Evolutionary conservation across 2,797 vertebrate genomes (phyloP), one percentile per base, ranked within the genome.

Genomic region (Chromis chromis): DNA sequence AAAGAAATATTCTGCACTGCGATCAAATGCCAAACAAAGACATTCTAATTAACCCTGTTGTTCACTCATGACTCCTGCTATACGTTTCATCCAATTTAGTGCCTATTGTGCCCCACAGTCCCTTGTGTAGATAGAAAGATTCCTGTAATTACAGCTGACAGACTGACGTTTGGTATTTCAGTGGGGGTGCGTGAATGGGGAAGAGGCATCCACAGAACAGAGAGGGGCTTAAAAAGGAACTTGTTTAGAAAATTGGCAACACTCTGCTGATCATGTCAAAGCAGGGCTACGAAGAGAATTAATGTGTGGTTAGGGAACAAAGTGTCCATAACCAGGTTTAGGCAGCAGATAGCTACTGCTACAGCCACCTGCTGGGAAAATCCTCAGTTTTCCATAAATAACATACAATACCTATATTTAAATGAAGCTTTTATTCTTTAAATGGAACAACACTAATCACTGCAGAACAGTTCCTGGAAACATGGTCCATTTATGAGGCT

Each of bases 81-180:
- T 63, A 65, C 40, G 70, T 63, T 76, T 59, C 61, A 52, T 77
- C 79, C 73, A 85, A 81, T 83, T 85, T 79, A 67, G 22, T 24
- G 19, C 61, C 42, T 11, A 0, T 55, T 50, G 13, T 57, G 36
- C 22, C 53, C 52, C 1, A 6, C 25, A 31, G 42, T 66, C n/a
- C 52, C 55, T 40, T n/a, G 46, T 64, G 33, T 52, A 78, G 60
- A 74, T 9, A 19, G 54, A 56, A 62, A 59, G 19, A 28, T 10
- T 66, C 65, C 46, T 33, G 50, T 73, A 82, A 84, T 88, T 84
- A 87, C 24, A 71, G 70, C 40, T 44, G 68, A 80, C 65, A 74
- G 61, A 84, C 46, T 79, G 76, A 84, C 50, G 7, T 52, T 69
- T 88, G 82, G 73, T 76, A 81, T 90, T 88, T 85, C 21, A 61